Conservation (phyloP, 2,797 vertebrate species). For the Potorous gilbertii region DNA sequence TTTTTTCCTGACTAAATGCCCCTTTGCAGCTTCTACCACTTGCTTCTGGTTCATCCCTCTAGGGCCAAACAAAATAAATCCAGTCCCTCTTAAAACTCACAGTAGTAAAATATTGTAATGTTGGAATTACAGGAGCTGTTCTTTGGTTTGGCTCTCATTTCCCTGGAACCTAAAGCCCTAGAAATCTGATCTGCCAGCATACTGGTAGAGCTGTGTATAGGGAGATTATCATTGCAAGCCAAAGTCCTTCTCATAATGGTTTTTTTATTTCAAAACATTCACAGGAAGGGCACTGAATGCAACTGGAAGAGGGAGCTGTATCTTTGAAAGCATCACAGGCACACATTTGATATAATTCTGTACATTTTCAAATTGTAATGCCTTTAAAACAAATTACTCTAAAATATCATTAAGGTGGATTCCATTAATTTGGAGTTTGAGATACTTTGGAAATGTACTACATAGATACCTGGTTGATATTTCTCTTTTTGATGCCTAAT, state of each 20-base stretch:
- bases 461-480: background rate
- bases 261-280: conserved; percentile 44
- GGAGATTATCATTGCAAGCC: conserved; percentile 48
- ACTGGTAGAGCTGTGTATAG: background rate
- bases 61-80: background rate
- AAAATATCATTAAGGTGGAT: background rate
- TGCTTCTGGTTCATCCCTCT: background rate
- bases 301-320: background rate
- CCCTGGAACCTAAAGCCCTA: background rate
- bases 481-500: conserved; percentile 24
- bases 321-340: conserved; percentile 16
- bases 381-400: background rate
- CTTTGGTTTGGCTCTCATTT: background rate
- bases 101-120: background rate
- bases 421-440: conserved; percentile 38
- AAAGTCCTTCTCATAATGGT: conserved; percentile 39
- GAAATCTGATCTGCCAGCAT: background rate
- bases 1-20: background rate
- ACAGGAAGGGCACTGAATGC: conserved; percentile 25
- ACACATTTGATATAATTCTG: conserved; percentile 60
- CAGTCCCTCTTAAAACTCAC: background rate
- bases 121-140: background rate
- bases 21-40: background rate
- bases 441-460: conserved; percentile 35
- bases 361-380: conserved; percentile 11